These are phyloP conservation scores for Coracias cyanogaster DNA, from an alignment of 2,797 vertebrate species.

Conservation along the genomic window DNA sequence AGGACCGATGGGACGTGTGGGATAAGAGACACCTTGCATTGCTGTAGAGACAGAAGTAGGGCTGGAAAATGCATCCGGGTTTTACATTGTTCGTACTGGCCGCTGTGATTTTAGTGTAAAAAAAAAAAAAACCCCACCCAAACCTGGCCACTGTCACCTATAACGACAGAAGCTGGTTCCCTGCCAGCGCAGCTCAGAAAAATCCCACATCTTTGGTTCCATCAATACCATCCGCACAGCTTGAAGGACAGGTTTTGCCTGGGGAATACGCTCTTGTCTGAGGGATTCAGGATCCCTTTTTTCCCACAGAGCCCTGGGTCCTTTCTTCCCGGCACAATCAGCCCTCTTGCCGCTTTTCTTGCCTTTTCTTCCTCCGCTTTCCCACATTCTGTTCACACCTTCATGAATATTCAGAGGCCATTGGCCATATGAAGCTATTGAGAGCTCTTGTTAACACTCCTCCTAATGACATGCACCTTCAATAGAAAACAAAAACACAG, in stretches of 20 bases:
- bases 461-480: slow-evolving; percentile 69
- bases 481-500: slow-evolving; percentile 73
- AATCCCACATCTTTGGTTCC: neutral
- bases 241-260: slow-evolving; percentile 27
- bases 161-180: neutral
- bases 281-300: slow-evolving; percentile 26
- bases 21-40: neutral
- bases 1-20: fast-evolving
- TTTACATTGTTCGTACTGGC: neutral
- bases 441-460: slow-evolving; percentile 74
- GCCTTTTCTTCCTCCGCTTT: slow-evolving; percentile 61
- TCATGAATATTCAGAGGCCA: slow-evolving; percentile 81
- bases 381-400: slow-evolving; percentile 69
- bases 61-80: neutral
- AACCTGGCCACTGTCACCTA: neutral
- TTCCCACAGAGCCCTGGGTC: slow-evolving; percentile 28
- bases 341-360: slow-evolving; percentile 28
- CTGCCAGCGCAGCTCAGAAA: neutral
- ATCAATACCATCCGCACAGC: neutral
- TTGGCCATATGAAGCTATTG: slow-evolving; percentile 75
- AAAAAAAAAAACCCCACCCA: neutral
- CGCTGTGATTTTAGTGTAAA: neutral
- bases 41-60: neutral
- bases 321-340: slow-evolving; percentile 52
- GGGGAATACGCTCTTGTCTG: slow-evolving; percentile 28